Evolutionary conservation across 2,888 invertebrate genomes (phyloP).

Genomic region (Chloroclystis v-ata): DNA sequence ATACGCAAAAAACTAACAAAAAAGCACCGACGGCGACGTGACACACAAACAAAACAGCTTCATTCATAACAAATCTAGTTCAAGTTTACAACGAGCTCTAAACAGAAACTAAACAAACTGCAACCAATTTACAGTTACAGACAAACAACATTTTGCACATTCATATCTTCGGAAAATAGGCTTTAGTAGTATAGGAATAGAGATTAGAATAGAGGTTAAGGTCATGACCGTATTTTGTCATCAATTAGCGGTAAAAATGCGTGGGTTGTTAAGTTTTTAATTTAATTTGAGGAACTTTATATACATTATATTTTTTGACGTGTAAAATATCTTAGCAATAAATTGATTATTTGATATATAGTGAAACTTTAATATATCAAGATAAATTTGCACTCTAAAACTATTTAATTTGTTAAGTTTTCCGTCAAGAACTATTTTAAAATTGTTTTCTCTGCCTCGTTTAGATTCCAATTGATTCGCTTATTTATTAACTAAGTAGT

Average conservation of each 20-base stretch:
- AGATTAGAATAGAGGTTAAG: slow-evolving; percentile 9
- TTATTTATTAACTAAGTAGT: slow-evolving; percentile 6
- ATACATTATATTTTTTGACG: too few relatives aligned
- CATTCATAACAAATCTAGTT: slow-evolving; percentile 63
- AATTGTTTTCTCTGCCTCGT: too few relatives aligned
- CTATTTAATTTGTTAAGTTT: too few relatives aligned
- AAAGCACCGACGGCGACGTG: slow-evolving; percentile 13
- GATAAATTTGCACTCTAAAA: too few relatives aligned
- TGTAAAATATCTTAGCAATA: too few relatives aligned
- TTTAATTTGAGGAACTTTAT: not conserved
- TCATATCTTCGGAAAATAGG: not conserved
- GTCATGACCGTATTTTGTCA: slow-evolving; percentile 13
- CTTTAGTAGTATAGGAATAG: not conserved
- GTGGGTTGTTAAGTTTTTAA: slow-evolving; percentile 9
- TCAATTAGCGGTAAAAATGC: slow-evolving; percentile 9
- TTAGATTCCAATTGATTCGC: too few relatives aligned
- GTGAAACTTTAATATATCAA: too few relatives aligned
- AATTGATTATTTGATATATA: too few relatives aligned
- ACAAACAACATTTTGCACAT: slow-evolving; percentile 16
- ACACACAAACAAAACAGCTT: slow-evolving; percentile 32
- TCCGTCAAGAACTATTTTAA: too few relatives aligned
- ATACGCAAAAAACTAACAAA: not conserved
- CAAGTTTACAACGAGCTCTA: slow-evolving; percentile 58
- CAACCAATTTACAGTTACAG: slow-evolving; percentile 45
- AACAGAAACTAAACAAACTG: slow-evolving; percentile 38